Evolutionary conservation across 2,888 invertebrate genomes (phyloP), one percentile per base, ranked within the genome.

Genomic region (Ditula angustiorana): DNA sequence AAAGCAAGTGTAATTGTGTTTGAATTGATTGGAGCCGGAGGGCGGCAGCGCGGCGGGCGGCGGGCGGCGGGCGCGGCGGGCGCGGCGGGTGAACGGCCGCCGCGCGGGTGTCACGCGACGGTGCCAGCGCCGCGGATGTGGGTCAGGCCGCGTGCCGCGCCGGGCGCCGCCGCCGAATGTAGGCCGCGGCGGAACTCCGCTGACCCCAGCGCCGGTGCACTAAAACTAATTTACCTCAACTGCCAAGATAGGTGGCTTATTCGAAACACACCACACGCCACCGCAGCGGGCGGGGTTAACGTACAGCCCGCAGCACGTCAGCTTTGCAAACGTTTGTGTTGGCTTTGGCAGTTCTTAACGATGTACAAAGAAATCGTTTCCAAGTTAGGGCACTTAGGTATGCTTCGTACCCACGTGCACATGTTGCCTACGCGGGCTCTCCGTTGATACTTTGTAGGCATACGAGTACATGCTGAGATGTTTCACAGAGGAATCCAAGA

Each of bases 81-180:
- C 61, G 67, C 67, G 69, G 80, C 81, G 82, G 78, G 78, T 80
- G 80, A 83, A 81, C 85, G 88, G 79, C 77, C 75, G 79, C 77
- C 75, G 85, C 86, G 83, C 70, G 71, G 68, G 79, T 81, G 83
- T 84, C 86, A 86, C 86, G 87, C 85, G 86, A 83, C 85, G n/a
- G n/a, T n/a, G 80, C 86, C 0, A 2, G 86, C 87, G 87, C 87
- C 85, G 73, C 76, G 73, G 73, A 89, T 86, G 78, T 89, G 79
- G 89, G 89, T 88, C 87, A 88, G 67, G n/a, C n/a, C n/a, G n/a
- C n/a, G n/a, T n/a, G n/a, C 82, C 78, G 87, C 77, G 71, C 85
- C 76, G 70, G 75, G 80, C 80, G 80, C 81, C 81, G 74, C 76
- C 52, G 44, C 61, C 58, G 23, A 63, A 58, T 33, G 37, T 49